A percentile compares a stretch with the other conserved stretches of the same genome.
These are phyloP conservation scores for Leptinotarsa peninsularis DNA, from an alignment of 2,888 invertebrate species.

Conservation along the genomic window DNA sequence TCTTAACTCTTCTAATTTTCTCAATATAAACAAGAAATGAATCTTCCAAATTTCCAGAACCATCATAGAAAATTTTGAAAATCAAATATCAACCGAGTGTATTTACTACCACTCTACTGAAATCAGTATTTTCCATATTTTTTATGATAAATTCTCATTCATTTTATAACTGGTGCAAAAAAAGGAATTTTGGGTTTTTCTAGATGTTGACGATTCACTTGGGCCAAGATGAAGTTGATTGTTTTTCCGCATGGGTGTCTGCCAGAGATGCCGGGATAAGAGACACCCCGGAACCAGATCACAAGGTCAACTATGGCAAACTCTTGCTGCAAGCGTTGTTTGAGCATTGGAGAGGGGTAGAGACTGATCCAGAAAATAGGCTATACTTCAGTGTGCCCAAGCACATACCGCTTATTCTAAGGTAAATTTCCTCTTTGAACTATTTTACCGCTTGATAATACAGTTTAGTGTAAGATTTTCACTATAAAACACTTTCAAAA, in stretches of 20 bases:
- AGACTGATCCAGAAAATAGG: conserved; percentile 79
- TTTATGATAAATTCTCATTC: no score
- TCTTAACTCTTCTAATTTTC: no score
- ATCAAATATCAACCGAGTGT: no score
- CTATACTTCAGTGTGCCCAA: conserved; percentile 90
- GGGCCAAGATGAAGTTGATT: conserved; percentile 97
- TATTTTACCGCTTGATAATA: not conserved
- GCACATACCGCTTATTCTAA: conserved; percentile 95
- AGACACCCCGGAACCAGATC: conserved; percentile 74
- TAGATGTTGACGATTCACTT: conserved; percentile 97
- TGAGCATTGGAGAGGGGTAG: conserved; percentile 88
- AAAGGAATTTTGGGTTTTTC: conserved; percentile 18
- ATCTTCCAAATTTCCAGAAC: no score
- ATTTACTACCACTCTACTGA: no score
- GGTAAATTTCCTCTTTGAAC: conserved; percentile 21
- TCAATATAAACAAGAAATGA: no score
- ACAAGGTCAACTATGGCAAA: conserved; percentile 96
- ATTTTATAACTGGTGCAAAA: no score
- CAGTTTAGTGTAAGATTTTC: no score
- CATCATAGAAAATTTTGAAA: no score
- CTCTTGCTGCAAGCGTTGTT: conserved; percentile 92
- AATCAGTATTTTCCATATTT: no score
- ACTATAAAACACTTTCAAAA: no score
- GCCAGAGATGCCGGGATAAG: conserved; percentile 91
- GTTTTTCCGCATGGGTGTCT: conserved; percentile 98